Evolutionary conservation across 2,888 invertebrate genomes (phyloP), one percentile per base, ranked within the genome.

Genomic region (Seladonia tumulorum): DNA sequence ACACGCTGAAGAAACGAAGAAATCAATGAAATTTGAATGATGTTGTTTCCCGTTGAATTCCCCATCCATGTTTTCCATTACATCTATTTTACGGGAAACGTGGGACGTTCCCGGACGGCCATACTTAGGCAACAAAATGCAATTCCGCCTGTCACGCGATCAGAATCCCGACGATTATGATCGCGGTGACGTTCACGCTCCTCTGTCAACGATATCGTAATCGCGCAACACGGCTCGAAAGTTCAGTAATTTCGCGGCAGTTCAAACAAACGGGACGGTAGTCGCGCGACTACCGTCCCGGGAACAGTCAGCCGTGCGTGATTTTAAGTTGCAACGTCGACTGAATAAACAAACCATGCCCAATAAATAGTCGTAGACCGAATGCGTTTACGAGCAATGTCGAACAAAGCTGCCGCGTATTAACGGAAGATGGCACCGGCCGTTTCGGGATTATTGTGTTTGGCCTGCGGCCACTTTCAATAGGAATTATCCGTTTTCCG

Each of bases 351-450:
- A 88, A 88, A 82, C 87, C n/a, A 29, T 35, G 71, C 39, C 79
- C 81, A 79, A 83, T 87, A 88, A 88, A 88, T 87, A 88, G 77
- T 88, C 82, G 47, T 68, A 63, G 81, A 70, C 77, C 83, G 82
- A 57, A 81, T 85, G 29, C 53, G 60, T 83, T 76, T 78, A 73
- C 78, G 73, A 74, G 63, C 81, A 86, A 79, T 86, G 71, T 77
- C 76, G 70, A 83, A 87, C 83, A 89, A 89, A 82, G 85, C 80
- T 82, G 78, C 80, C 75, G 53, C 77, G 82, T 81, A 83, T 84
- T 84, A 88, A 76, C 86, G 83, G 71, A 77, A 90, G 88, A 87
- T 89, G 89, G 89, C 89, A 86, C 79, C 80, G 83, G 68, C 18
- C 60, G 81, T 72, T 79, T 81, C 68, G 35, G 29, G 73, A 85